These are phyloP conservation scores for Agonopterix subpropinquella DNA, from an alignment of 2,888 invertebrate species.

Conservation along the genomic window DNA sequence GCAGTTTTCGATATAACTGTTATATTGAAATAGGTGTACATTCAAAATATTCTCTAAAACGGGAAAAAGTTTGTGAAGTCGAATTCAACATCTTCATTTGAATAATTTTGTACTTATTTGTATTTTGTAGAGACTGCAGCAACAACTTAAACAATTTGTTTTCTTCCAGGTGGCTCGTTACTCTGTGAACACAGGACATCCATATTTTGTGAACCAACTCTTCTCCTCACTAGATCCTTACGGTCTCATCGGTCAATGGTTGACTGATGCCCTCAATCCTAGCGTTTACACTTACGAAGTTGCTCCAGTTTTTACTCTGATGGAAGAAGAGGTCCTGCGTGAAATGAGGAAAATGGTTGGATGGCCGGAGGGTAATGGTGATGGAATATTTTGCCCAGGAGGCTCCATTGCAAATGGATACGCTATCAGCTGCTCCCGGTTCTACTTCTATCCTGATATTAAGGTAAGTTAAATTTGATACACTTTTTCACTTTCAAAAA, in stretches of 20 bases:
- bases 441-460: conserved; percentile 80
- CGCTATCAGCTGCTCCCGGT: conserved; percentile 91
- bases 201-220: conserved; percentile 91
- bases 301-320: conserved; percentile 89
- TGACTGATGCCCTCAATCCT: conserved; percentile 89
- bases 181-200: conserved; percentile 94
- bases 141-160: not conserved
- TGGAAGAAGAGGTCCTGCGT: conserved; percentile 87
- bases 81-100: too few species aligned
- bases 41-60: too few species aligned
- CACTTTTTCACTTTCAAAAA: too few species aligned
- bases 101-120: too few species aligned
- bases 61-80: too few species aligned
- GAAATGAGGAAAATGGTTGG: conserved; percentile 89
- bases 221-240: conserved; percentile 91
- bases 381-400: conserved; percentile 93
- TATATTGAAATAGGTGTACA: too few species aligned
- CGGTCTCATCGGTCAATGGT: conserved; percentile 88
- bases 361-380: conserved; percentile 83
- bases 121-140: too few species aligned
- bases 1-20: too few species aligned
- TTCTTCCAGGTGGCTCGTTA: conserved; percentile 73
- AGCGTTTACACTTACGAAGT: conserved; percentile 94
- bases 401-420: conserved; percentile 94
- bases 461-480: conserved; percentile 73